These are phyloP conservation scores for Myotis planiceps DNA, from an alignment of 2,797 vertebrate species.

Conservation along the genomic window DNA sequence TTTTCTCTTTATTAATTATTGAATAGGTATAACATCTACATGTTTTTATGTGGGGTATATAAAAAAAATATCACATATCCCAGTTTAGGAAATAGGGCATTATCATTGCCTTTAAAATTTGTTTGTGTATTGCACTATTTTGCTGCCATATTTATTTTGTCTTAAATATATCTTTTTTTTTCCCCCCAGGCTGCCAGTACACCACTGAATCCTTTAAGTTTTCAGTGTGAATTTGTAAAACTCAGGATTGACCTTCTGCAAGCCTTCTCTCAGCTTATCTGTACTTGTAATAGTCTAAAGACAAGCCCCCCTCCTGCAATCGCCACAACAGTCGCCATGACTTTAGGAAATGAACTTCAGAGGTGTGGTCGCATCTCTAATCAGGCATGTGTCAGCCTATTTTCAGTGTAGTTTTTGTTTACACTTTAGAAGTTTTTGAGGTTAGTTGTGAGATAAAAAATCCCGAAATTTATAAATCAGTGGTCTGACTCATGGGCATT, in stretches of 20 bases:
- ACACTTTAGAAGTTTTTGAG: not conserved
- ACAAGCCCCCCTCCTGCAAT: constrained; percentile 99
- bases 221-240: constrained; percentile 99
- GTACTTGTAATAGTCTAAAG: constrained; percentile 98
- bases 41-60: not conserved
- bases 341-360: constrained; percentile 95
- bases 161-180: constrained; percentile 25
- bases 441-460: not conserved
- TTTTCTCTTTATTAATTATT: not conserved
- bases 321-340: constrained; percentile 95
- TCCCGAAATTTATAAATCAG: not conserved
- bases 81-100: not conserved
- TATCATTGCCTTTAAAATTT: not conserved
- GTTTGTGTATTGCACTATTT: not conserved
- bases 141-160: constrained; percentile 54
- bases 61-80: not conserved
- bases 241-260: constrained; percentile 97
- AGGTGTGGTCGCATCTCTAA: constrained; percentile 97
- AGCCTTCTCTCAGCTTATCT: constrained; percentile 97
- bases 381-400: constrained; percentile 88
- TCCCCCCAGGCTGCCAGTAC: constrained; percentile 95
- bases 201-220: constrained; percentile 95
- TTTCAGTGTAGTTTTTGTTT: not conserved
- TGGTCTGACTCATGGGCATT: not conserved
- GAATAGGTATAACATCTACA: not conserved